Percentiles rank a stretch among this genome's conserved stretches.
phyloP scores from a whole-genome alignment of 2,797 vertebrate genomes.

The Acanthis flammea region DNA sequence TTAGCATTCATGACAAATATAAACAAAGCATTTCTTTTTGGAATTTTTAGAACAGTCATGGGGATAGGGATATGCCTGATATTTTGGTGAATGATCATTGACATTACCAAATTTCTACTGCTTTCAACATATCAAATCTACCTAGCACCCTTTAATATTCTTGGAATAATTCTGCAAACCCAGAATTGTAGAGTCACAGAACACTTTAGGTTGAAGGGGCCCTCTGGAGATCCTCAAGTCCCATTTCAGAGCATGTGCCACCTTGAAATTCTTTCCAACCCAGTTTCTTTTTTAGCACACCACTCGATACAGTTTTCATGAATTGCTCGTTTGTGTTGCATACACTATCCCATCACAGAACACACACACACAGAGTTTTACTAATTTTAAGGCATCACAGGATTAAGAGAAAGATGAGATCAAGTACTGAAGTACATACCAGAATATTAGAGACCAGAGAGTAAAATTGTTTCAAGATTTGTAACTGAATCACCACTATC shows the following conservation, averaged over 20 bases:
- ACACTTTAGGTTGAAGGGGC: neutral
- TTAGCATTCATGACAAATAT: neutral
- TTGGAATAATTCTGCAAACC: neutral
- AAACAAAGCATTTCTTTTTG: neutral
- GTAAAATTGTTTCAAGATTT: neutral
- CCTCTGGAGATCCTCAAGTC: neutral
- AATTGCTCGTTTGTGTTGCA: neutral
- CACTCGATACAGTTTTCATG: accelerated
- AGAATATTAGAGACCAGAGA: neutral
- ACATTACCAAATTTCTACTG: neutral
- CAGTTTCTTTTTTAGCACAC: neutral
- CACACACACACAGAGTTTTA: neutral
- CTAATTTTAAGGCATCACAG: neutral
- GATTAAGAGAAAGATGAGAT: neutral
- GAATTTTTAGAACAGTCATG: neutral
- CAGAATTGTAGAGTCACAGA: neutral
- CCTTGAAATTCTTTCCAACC: neutral
- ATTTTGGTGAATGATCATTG: neutral
- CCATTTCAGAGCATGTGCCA: accelerated
- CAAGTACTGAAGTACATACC: neutral
- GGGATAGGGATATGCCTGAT: accelerated
- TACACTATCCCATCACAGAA: neutral
- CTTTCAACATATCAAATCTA: neutral
- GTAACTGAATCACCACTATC: neutral
- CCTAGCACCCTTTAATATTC: neutral